Evolutionary conservation across 2,888 invertebrate genomes (phyloP), one percentile per base, ranked within the genome.

Genomic region (Pyrochroa serraticornis): DNA sequence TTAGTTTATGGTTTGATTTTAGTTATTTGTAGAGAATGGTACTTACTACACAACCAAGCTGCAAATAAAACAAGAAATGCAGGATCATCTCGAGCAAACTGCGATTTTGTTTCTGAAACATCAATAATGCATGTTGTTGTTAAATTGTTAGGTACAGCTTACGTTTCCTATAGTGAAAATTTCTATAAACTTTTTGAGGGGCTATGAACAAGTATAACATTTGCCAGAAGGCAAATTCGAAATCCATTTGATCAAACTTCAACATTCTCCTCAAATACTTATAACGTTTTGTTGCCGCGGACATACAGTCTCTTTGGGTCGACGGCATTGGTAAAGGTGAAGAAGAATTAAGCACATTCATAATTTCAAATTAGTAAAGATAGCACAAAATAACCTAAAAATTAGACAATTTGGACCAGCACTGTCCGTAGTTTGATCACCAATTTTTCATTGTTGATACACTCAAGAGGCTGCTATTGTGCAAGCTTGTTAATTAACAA

Each of bases 201-300:
- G 95, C 85, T 53, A 92, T 85, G 75, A 99, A 93, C 62, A 98
- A 82, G 77, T 96, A 97, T 0, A 96, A 80, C 95, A 97, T 97
- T 85, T 98, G 98, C 97, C 97, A 99, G 12, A 92, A 83, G 0
- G 97, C 98, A 82, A 96, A 98, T 78, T 98, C 97, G 81, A 99
- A 99, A 81, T 98, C 98, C 98, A 98, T 99, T 82, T 98, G 97
- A 73, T 93, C 88, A 75, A 96, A 95, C 79, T 93, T 92, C 50
- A 93, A 83, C 60, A 95, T 80, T 72, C 94, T 85, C 66, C 92
- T 82, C 44, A 96, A 81, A 80, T 95, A 95, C 82, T 92, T 92
- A 80, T 92, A 92, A 61, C 92, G 85, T 81, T 96, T 95, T 38
- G 92, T 89, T 37, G 94, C 90, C 1, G 95, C 95, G 55, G 92